These are phyloP conservation scores for Aphaenogaster ashmeadi DNA, from an alignment of 1,140 invertebrate species.

Conservation along the genomic window DNA sequence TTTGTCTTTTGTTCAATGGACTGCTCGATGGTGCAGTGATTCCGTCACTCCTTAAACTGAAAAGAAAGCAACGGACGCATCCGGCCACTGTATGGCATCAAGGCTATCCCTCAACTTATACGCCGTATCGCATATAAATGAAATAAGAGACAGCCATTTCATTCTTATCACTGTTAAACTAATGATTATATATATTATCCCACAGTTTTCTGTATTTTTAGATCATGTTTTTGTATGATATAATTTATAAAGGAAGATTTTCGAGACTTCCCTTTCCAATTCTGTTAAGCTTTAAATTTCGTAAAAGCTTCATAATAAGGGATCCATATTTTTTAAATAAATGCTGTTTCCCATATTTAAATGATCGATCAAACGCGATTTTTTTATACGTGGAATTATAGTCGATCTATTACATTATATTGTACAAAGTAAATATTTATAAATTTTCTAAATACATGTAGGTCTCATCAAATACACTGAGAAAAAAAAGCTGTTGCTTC, in stretches of 20 bases:
- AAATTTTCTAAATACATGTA: background rate
- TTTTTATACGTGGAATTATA: background rate
- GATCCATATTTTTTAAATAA: background rate
- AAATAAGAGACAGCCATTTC: slow-evolving; percentile 56
- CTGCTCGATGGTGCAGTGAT: background rate
- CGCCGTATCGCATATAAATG: slow-evolving; percentile 79
- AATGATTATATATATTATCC: background rate
- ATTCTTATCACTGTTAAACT: slow-evolving; percentile 74
- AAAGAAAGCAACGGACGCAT: slow-evolving; percentile 78
- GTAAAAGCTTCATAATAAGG: background rate
- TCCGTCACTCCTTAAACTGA: slow-evolving; percentile 72
- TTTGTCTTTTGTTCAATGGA: background rate
- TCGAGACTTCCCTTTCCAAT: background rate
- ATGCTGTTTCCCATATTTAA: background rate
- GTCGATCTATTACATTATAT: background rate
- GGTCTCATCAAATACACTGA: background rate
- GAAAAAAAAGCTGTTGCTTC: no score
- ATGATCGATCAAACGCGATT: background rate
- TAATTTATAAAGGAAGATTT: background rate
- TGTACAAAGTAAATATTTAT: background rate
- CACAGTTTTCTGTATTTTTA: background rate
- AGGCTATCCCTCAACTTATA: slow-evolving; percentile 71
- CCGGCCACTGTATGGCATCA: slow-evolving; percentile 75
- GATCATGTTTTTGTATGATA: background rate
- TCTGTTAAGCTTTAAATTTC: background rate